These are phyloP conservation scores for Archilochus colubris DNA, from an alignment of 2,113 vertebrate species.

Conservation along the genomic window DNA sequence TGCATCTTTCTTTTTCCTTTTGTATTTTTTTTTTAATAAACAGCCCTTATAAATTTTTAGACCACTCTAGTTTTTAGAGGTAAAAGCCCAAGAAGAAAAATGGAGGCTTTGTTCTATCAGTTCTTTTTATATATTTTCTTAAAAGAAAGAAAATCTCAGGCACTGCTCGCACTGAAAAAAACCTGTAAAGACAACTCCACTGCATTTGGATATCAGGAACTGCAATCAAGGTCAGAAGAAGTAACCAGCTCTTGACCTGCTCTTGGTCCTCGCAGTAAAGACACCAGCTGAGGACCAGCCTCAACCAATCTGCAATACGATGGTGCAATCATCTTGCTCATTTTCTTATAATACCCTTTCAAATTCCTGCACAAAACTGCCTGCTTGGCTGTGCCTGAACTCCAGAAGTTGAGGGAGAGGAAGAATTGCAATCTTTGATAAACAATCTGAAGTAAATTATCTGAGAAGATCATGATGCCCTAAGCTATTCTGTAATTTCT, in stretches of 20 bases:
- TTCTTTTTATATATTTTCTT: neutral
- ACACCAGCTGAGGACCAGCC: conserved; percentile 8
- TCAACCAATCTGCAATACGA: conserved; percentile 26
- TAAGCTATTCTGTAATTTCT: neutral
- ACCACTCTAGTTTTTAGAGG: neutral
- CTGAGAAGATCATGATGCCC: neutral
- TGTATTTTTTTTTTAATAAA: neutral
- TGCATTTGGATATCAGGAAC: neutral
- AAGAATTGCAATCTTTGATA: neutral
- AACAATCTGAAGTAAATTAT: neutral
- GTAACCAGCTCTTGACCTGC: conserved; percentile 23
- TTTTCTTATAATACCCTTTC: neutral
- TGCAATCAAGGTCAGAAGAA: neutral
- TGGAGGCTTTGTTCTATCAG: neutral
- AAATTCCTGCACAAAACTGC: conserved; percentile 17
- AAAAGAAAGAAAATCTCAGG: neutral
- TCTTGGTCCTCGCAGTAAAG: neutral
- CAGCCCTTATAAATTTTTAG: neutral
- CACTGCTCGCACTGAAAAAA: neutral
- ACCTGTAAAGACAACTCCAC: neutral
- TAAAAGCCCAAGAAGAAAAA: neutral
- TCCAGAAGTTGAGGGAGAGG: neutral
- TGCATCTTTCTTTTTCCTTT: neutral
- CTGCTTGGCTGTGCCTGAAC: neutral
- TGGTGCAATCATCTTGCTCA: neutral